Conservation (phyloP, 2,113 vertebrate species). For the Lophura nycthemera region DNA sequence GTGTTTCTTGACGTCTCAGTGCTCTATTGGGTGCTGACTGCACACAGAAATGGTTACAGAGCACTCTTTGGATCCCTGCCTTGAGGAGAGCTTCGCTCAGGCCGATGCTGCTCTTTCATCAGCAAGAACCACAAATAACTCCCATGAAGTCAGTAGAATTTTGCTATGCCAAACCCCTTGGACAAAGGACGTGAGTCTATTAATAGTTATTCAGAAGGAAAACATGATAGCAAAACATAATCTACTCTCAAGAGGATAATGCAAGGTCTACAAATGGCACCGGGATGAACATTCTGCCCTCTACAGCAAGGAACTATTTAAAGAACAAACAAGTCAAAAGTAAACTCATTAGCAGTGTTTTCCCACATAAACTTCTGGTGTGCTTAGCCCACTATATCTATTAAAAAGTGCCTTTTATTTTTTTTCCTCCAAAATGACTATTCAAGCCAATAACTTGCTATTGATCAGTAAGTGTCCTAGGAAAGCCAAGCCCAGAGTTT, state of each 20-base stretch:
- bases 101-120: neutral
- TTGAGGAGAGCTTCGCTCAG: neutral
- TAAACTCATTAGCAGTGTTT: neutral
- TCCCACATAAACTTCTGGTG: neutral
- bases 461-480: neutral
- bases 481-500: neutral
- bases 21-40: neutral
- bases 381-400: neutral
- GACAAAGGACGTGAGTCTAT: neutral
- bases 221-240: neutral
- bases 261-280: neutral
- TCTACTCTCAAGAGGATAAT: neutral
- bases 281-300: neutral
- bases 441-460: neutral
- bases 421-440: neutral
- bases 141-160: neutral
- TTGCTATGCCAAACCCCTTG: conserved; percentile 5
- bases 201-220: conserved; percentile 8
- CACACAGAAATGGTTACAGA: neutral
- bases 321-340: neutral
- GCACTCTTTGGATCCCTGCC: neutral
- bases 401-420: neutral
- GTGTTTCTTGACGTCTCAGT: neutral
- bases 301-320: neutral
- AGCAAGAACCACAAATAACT: neutral